Evolutionary conservation across 2,113 vertebrate species (phyloP).

Genomic region (Ranitomeya variabilis): DNA sequence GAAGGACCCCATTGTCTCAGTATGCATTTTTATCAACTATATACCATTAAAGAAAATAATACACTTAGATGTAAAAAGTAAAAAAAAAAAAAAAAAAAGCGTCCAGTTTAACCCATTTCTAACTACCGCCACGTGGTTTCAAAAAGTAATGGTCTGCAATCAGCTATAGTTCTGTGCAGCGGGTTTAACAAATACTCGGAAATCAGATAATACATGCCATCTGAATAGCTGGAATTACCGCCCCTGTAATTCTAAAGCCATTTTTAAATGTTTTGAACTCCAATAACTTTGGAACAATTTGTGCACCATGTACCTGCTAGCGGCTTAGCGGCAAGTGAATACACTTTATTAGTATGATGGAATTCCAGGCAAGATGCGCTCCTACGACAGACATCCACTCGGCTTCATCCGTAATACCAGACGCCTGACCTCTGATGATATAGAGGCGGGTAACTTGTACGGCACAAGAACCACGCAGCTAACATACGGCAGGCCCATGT

Average conservation of each 20-base stretch:
- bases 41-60: slow-evolving; percentile 27
- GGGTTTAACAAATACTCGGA: slow-evolving; percentile 25
- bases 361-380: not conserved
- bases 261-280: slow-evolving; percentile 24
- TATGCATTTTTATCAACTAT: slow-evolving; percentile 9
- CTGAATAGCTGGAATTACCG: slow-evolving; percentile 23
- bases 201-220: slow-evolving; percentile 5
- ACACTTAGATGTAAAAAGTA: slow-evolving; percentile 7
- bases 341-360: slow-evolving; percentile 26
- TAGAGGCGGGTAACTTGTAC: not conserved
- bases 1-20: slow-evolving; percentile 43
- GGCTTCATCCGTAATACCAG: not conserved
- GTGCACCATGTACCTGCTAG: not conserved
- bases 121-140: not conserved
- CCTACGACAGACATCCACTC: not conserved
- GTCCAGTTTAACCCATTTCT: slow-evolving; percentile 43
- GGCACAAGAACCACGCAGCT: not conserved
- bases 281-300: slow-evolving; percentile 29
- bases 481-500: not conserved
- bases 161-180: slow-evolving; percentile 11
- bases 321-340: not conserved
- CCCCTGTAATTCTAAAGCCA: slow-evolving; percentile 41
- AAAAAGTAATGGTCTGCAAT: not conserved
- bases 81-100: slow-evolving; percentile 13
- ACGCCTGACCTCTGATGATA: not conserved